These are phyloP conservation scores for Drosophila paranaensis DNA, from an alignment of 2,888 invertebrate species.

Conservation along the genomic window DNA sequence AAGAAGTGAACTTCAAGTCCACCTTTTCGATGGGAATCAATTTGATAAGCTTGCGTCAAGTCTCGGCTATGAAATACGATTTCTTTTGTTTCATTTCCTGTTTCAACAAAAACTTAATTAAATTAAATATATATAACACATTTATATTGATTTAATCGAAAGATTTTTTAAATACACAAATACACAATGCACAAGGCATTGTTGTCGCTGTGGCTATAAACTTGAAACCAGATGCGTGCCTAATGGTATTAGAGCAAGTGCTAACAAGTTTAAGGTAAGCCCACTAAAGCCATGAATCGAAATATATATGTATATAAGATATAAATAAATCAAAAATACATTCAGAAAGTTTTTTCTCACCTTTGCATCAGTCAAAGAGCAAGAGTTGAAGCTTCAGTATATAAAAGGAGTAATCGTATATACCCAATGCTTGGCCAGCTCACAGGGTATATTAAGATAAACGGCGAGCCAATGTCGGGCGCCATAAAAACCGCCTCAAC, in stretches of 20 bases:
- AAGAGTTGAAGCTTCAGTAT: too few relatives aligned
- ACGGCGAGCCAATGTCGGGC: constrained; percentile 25
- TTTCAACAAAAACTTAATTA: not conserved
- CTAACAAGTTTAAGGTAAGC: not conserved
- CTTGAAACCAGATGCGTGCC: too few relatives aligned
- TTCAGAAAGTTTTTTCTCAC: too few relatives aligned
- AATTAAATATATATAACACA: not conserved
- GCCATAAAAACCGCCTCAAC: constrained; percentile 12
- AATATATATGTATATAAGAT: not conserved
- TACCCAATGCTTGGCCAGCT: not conserved
- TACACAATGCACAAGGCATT: not conserved
- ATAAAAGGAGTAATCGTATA: not conserved
- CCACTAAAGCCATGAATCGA: not conserved
- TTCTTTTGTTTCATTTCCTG: not conserved
- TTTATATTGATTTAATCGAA: not conserved
- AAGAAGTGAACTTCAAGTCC: not conserved
- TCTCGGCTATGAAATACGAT: not conserved
- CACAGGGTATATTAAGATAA: constrained; percentile 30
- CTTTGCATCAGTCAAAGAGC: too few relatives aligned
- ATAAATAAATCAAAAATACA: too few relatives aligned
- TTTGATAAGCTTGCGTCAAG: not conserved
- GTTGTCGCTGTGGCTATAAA: not conserved
- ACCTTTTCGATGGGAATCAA: not conserved
- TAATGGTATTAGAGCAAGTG: not conserved
- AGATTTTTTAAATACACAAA: not conserved